phyloP scores from a whole-genome alignment of 2,113 vertebrate genomes.

The Macroglossus sobrinus region DNA sequence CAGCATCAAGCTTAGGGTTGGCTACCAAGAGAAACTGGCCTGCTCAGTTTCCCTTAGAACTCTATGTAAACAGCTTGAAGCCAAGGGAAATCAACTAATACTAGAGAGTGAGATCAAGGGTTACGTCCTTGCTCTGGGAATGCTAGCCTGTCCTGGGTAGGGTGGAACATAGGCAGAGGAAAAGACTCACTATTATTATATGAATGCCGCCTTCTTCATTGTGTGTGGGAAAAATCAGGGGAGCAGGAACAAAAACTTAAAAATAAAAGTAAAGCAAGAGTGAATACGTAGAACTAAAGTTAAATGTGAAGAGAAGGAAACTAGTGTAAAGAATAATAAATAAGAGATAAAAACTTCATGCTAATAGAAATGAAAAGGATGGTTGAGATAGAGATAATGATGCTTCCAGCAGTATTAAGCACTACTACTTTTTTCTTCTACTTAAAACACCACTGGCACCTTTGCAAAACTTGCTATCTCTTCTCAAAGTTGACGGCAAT shows the following conservation, averaged over 20 bases:
- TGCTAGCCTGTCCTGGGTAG: not conserved
- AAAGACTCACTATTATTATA: not conserved
- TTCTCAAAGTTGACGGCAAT: conserved; percentile 60
- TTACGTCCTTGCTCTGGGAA: not conserved
- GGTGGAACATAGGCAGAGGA: not conserved
- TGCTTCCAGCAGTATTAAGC: not conserved
- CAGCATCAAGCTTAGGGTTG: not conserved
- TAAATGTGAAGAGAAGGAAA: not conserved
- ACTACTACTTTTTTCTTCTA: not conserved
- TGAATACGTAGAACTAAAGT: not conserved
- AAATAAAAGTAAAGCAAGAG: not conserved
- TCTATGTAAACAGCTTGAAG: not conserved
- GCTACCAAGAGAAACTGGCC: not conserved
- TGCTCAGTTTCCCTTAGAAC: not conserved
- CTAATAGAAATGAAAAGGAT: not conserved
- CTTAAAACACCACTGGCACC: conserved; percentile 11
- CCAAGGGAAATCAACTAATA: conserved; percentile 6
- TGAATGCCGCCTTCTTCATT: not conserved
- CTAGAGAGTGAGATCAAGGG: not conserved
- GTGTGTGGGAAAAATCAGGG: not conserved
- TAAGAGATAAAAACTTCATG: not conserved
- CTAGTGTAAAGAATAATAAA: not conserved
- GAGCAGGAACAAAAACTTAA: not conserved
- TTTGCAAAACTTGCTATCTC: conserved; percentile 60
- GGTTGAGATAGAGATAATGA: not conserved